Conservation (phyloP, 1,140 invertebrate species). For the Trichonephila clavipes region DNA sequence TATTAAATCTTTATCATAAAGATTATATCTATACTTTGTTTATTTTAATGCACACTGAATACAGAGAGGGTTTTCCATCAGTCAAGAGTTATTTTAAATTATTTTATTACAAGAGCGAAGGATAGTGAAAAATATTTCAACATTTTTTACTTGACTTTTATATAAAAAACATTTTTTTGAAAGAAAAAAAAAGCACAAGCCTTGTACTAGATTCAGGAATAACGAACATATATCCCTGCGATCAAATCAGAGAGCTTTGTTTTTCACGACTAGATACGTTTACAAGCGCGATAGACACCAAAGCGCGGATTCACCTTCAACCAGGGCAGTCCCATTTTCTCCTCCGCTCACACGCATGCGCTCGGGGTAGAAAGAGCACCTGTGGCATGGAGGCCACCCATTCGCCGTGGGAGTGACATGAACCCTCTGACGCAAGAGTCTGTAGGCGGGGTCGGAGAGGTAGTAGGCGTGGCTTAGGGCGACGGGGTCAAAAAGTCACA, state of each 20-base stretch:
- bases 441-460: constrained; percentile 54
- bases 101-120: too few relatives aligned
- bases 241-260: neutral
- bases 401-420: constrained; percentile 65
- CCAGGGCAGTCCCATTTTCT: constrained; percentile 29
- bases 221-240: too few relatives aligned
- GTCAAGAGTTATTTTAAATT: too few relatives aligned
- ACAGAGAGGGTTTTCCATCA: too few relatives aligned
- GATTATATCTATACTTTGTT: too few relatives aligned
- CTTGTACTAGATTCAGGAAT: too few relatives aligned
- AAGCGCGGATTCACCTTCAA: neutral
- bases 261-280: neutral
- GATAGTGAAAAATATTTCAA: too few relatives aligned
- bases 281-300: neutral
- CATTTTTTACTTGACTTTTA: too few relatives aligned
- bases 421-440: constrained; percentile 47
- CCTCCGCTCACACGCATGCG: constrained; percentile 4
- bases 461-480: constrained; percentile 59
- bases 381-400: constrained; percentile 73
- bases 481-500: constrained; percentile 76
- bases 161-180: too few relatives aligned
- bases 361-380: constrained; percentile 42
- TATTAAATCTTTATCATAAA: too few relatives aligned
- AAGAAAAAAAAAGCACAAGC: too few relatives aligned
- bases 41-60: too few relatives aligned